Evolutionary conservation across 2,113 vertebrate genomes (phyloP).

Genomic region (Polypterus senegalus): DNA sequence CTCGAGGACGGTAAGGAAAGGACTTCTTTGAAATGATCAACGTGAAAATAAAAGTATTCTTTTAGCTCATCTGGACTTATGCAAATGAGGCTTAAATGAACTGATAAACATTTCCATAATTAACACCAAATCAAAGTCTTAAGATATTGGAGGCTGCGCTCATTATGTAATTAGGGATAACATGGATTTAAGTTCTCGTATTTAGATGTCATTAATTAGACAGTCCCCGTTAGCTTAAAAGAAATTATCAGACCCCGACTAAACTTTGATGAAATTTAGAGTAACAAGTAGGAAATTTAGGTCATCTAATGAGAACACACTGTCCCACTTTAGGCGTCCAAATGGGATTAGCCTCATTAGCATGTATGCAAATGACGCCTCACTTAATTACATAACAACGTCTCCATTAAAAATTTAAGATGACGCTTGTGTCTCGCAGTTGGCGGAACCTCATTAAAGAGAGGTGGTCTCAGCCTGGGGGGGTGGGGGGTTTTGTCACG

Average conservation of each 20-base stretch:
- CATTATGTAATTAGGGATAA: slow-evolving; percentile 42
- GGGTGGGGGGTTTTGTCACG: slow-evolving; percentile 4
- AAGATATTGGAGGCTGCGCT: slow-evolving; percentile 24
- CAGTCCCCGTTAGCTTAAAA: slow-evolving; percentile 56
- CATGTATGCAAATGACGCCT: slow-evolving; percentile 51
- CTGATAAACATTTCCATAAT: slow-evolving; percentile 8
- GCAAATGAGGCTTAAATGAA: slow-evolving; percentile 12
- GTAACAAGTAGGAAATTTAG: slow-evolving; percentile 53
- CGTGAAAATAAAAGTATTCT: too few species aligned
- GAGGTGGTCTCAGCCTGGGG: slow-evolving; percentile 9
- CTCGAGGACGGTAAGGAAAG: too few species aligned
- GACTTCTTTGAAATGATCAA: too few species aligned
- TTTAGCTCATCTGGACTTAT: slow-evolving; percentile 3
- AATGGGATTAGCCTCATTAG: slow-evolving; percentile 43
- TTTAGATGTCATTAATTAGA: slow-evolving; percentile 49
- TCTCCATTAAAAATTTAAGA: slow-evolving; percentile 31
- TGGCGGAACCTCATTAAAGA: slow-evolving; percentile 4
- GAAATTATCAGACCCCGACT: slow-evolving; percentile 58
- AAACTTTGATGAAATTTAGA: slow-evolving; percentile 60
- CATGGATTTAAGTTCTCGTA: slow-evolving; percentile 38
- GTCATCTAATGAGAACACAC: slow-evolving; percentile 61
- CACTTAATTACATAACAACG: slow-evolving; percentile 46
- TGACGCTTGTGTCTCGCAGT: slow-evolving; percentile 11
- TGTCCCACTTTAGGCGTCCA: slow-evolving; percentile 49
- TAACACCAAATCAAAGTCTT: slow-evolving; percentile 20